phyloP scores from a whole-genome alignment of 2,113 vertebrate species.

The Centropus bengalensis region DNA sequence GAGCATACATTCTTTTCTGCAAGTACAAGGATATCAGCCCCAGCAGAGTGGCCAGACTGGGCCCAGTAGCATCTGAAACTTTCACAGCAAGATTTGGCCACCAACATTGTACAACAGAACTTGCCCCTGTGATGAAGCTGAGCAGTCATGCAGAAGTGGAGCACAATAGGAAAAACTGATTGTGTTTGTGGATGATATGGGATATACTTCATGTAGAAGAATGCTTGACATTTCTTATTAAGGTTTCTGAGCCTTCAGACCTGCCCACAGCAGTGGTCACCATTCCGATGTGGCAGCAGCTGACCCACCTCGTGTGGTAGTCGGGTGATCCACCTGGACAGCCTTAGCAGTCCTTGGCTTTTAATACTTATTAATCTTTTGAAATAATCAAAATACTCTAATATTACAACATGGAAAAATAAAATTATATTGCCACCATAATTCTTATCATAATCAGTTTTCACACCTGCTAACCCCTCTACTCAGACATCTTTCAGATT shows the following conservation, averaged over 20 bases:
- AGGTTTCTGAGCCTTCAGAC: neutral
- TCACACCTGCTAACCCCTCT: neutral
- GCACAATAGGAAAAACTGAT: neutral
- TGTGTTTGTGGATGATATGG: neutral
- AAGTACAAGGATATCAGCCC: neutral
- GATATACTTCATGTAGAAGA: neutral
- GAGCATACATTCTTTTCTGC: neutral
- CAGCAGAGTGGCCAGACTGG: neutral
- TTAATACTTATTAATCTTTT: neutral
- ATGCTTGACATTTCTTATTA: neutral
- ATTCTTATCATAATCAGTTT: neutral
- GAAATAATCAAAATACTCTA: neutral
- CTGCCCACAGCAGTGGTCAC: neutral
- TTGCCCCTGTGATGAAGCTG: fast-evolving
- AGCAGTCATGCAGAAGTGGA: neutral
- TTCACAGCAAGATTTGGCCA: neutral
- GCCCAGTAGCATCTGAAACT: neutral
- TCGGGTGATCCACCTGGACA: neutral
- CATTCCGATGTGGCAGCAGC: neutral
- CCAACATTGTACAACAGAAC: neutral
- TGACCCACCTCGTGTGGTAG: neutral
- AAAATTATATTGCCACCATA: neutral
- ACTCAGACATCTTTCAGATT: neutral
- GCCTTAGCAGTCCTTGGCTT: neutral
- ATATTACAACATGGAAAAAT: neutral